phyloP scores from a whole-genome alignment of 2,797 vertebrate species.

The Chelidonichthys spinosus region DNA sequence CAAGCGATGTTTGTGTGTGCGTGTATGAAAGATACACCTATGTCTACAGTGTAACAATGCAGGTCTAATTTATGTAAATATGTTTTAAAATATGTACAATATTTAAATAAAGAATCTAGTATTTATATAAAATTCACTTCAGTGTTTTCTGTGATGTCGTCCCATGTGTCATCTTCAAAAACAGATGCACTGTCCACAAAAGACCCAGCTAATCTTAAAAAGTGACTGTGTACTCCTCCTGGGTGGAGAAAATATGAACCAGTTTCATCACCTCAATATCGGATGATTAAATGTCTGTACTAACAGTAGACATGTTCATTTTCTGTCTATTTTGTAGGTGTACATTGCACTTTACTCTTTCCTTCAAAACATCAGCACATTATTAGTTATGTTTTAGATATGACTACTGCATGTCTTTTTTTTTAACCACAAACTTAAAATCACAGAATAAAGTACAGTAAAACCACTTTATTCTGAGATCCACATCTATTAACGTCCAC shows the following conservation, averaged over 20 bases:
- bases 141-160: conserved; percentile 8
- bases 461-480: background rate
- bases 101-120: conserved; percentile 99
- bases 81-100: conserved; percentile 98
- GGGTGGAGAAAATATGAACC: too few species aligned
- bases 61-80: conserved; percentile 94
- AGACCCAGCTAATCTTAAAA: background rate
- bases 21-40: conserved; percentile 66
- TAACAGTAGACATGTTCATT: background rate
- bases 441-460: background rate
- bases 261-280: too few species aligned
- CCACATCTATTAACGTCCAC: background rate
- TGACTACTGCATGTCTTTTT: background rate
- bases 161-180: background rate
- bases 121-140: conserved; percentile 90
- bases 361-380: background rate
- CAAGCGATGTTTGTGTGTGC: conserved; percentile 68
- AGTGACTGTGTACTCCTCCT: background rate
- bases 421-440: background rate
- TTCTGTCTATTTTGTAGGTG: background rate
- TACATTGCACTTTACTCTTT: too few species aligned
- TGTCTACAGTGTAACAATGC: conserved; percentile 84
- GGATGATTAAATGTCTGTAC: background rate
- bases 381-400: background rate
- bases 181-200: background rate